Percentiles rank a stretch among this genome's conserved stretches.
phyloP scores from a whole-genome alignment of 2,888 invertebrate species.

The Nineta flava region DNA sequence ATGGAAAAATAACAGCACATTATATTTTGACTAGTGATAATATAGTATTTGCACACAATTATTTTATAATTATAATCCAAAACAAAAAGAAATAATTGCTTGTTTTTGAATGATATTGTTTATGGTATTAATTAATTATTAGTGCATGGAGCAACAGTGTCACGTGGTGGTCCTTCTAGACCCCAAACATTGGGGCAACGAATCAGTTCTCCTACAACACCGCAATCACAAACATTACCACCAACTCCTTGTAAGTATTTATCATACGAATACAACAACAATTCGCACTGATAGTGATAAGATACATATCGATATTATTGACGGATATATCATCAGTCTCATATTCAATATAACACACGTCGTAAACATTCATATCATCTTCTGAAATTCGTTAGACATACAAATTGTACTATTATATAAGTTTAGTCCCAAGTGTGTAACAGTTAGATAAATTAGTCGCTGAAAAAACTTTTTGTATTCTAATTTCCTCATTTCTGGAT shows the following conservation, averaged over 20 bases:
- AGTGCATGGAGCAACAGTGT: conserved; percentile 13
- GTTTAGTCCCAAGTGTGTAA: no score
- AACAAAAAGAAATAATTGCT: background rate
- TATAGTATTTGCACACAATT: background rate
- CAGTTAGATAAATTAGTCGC: no score
- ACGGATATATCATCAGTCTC: no score
- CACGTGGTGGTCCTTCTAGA: conserved; percentile 8
- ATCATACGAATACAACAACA: background rate
- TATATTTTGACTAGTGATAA: background rate
- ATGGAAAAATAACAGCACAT: background rate
- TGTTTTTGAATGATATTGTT: conserved; percentile 2
- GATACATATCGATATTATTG: no score
- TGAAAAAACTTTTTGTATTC: no score
- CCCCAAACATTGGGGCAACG: conserved; percentile 5
- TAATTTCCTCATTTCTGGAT: no score
- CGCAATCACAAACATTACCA: conserved; percentile 5
- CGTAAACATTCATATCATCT: no score
- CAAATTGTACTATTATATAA: no score
- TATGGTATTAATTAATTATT: conserved; percentile 5
- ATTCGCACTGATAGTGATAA: no score
- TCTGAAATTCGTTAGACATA: no score
- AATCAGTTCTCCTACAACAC: conserved; percentile 8
- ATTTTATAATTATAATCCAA: background rate
- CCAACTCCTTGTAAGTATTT: conserved; percentile 6
- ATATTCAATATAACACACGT: no score